Evolutionary conservation across 2,113 vertebrate genomes (phyloP), one percentile per base, ranked within the genome.

Genomic region (Myrmecobius fasciatus): DNA sequence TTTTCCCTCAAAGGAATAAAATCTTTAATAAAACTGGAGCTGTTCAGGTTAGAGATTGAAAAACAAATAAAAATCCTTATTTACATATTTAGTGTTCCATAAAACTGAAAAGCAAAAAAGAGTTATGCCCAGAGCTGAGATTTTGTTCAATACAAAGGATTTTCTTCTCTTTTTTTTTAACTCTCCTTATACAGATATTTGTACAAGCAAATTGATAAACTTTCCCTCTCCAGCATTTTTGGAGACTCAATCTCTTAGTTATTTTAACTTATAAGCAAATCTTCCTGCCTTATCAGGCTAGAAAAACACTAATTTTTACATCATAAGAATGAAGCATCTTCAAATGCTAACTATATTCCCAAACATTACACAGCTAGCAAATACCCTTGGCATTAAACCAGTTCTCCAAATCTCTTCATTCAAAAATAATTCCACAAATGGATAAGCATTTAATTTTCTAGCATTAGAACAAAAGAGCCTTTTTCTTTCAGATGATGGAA

Each of bases 361-460:
- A 95, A 96, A 92, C 75, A 93, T 49, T 53, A 92, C 97, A 96
- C 48, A 95, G 94, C 96, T 93, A 96, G 54, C 20, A 9, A 52
- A 53, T 43, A 52, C 28, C 46, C 1, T 2, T 46, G 52, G n/a
- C 93, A 93, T 90, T 83, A 93, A 91, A 94, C 89, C 54, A 95
- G 95, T 51, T 93, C 96, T 88, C 31, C 94, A 88, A 83, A 96
- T 91, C 92, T 75, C 96, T 31, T 92, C 95, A 96, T 95, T 97
- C 95, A 96, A 96, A 96, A 96, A 97, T 91, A 95, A 97, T 94
- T 96, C 95, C 91, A 94, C 96, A 96, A 96, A 97, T 88, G 94
- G 96, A 97, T 97, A 95, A 90, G 83, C 94, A 93, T 94, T 96
- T 97, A 25, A 92, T 97, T 94, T 97, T 95, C 93, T 94, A 49